Base-by-base conservation (phyloP, 35 echinoderm and acorn worm species). In the Nesometra sesokonis region DNA sequence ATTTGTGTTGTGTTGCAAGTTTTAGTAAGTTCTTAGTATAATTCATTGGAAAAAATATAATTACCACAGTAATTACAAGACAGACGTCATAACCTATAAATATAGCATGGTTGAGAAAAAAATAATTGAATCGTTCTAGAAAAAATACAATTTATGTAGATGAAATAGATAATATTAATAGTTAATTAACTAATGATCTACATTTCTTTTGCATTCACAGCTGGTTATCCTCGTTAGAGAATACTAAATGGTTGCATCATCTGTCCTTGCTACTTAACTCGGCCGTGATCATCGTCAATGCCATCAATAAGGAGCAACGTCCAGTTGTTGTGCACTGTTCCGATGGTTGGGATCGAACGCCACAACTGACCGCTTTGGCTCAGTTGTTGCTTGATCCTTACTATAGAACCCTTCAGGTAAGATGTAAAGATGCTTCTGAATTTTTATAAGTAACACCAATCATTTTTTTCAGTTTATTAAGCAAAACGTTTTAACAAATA, bases 341-440 rank as follows among this genome's bases (percentile, higher is more conserved):
- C 19, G 93, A 96, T 33, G 93, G 93, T 0, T 96, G 93, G 93
- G 93, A 96, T 34, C 78, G 93, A 21, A 96, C 93, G n/a, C 91
- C 93, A 11, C 93, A 96, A 78, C 77, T 96, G 37, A 90, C 92
- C 0, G 93, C 85, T 17, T 82, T 96, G 34, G 90, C 93, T 32
- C 84, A 96, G 57, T 78, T 96, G 84, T 87, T 96, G 93, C 31
- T 96, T 35, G 93, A 96, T 77, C 90, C 93, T 46, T 96, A 92
- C 82, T 96, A 96, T 43, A 89, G 93, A 78, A 96, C 93, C 32
- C 84, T 96, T 46, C 77, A 96, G 93, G 93, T 96, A 33, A 85
- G 77, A 7, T 43, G 15, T 43, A 7, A 7, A 43, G 4, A 15
- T 43, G n/a, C 38, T 43, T 43, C 38, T n/a, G n/a, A n/a, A n/a